Evolutionary conservation across 2,113 vertebrate species (phyloP).

Genomic region (Melozone crissalis): DNA sequence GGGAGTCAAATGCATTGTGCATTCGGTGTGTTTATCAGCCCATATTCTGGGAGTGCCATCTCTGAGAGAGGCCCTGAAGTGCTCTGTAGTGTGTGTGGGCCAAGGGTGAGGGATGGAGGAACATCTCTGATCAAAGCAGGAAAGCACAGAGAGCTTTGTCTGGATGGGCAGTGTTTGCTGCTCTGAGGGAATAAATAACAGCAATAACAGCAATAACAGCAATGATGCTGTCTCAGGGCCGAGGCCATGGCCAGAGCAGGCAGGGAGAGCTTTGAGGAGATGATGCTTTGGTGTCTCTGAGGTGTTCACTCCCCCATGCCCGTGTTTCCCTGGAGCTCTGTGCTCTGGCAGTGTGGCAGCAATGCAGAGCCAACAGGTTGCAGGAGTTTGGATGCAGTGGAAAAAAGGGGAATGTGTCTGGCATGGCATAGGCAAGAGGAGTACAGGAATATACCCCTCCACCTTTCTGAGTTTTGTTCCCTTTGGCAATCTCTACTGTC

Average conservation of each 20-base stretch:
- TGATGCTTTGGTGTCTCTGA: background rate
- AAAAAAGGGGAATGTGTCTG: fast-evolving
- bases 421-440: background rate
- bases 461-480: background rate
- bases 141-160: background rate
- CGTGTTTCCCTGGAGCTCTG: background rate
- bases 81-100: background rate
- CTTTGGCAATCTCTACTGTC: background rate
- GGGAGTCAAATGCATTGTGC: background rate
- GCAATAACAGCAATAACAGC: background rate
- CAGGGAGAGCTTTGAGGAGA: background rate
- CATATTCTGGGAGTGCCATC: fast-evolving
- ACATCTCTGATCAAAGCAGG: background rate
- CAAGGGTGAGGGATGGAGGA: background rate
- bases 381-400: background rate
- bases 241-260: background rate
- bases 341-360: background rate
- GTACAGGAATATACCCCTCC: background rate
- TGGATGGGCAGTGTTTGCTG: fast-evolving
- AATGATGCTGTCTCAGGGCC: background rate
- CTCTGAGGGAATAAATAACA: background rate
- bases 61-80: fast-evolving
- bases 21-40: background rate
- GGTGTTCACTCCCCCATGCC: background rate
- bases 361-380: background rate